Evolutionary conservation across 2,888 invertebrate genomes (phyloP).

Genomic region (Callimorpha dominula): DNA sequence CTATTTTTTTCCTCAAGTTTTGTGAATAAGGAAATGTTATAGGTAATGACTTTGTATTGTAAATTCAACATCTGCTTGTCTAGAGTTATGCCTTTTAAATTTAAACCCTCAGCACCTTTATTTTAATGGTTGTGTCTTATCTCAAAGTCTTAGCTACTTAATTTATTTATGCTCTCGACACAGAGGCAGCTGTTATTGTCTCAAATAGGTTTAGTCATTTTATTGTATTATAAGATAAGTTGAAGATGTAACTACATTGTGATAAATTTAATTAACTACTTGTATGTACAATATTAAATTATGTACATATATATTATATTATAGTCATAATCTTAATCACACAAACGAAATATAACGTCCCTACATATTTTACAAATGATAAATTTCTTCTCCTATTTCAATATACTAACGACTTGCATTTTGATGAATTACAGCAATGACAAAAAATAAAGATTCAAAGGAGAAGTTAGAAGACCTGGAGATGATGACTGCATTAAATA

Average conservation of each 20-base stretch:
- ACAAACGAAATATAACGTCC: not conserved
- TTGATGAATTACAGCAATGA: constrained; percentile 81
- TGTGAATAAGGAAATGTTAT: constrained; percentile 40
- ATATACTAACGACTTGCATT: not conserved
- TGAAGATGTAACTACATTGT: constrained; percentile 35
- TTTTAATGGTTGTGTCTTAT: constrained; percentile 62
- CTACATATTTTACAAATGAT: not conserved
- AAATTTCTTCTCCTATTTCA: not conserved
- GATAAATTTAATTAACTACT: constrained; percentile 33
- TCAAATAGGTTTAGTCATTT: constrained; percentile 37
- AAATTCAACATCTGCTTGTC: constrained; percentile 39
- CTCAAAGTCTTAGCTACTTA: constrained; percentile 58
- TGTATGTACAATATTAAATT: constrained; percentile 15
- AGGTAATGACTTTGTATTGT: constrained; percentile 23
- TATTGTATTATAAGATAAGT: constrained; percentile 47
- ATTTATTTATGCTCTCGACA: constrained; percentile 48
- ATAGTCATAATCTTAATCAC: constrained; percentile 5
- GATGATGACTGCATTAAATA: constrained; percentile 80
- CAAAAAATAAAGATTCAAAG: constrained; percentile 87
- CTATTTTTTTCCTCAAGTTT: constrained; percentile 26
- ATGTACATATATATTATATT: not conserved
- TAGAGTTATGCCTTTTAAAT: constrained; percentile 29
- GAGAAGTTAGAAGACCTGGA: constrained; percentile 87
- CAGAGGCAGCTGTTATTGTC: constrained; percentile 55
- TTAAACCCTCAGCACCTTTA: constrained; percentile 46